These are phyloP conservation scores for Pterostichus madidus DNA, from an alignment of 2,888 invertebrate genomes.

Conservation along the genomic window DNA sequence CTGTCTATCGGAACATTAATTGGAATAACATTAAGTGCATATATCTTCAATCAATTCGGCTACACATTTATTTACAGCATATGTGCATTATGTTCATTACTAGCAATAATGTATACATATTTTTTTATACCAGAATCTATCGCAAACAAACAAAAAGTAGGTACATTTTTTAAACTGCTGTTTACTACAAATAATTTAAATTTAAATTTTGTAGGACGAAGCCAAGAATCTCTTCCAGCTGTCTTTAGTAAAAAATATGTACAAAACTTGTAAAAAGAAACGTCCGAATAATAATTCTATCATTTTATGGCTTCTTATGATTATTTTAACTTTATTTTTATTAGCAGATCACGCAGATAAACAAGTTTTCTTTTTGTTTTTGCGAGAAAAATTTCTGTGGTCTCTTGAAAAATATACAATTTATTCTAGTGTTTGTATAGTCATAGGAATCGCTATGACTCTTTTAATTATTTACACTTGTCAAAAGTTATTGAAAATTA, in stretches of 20 bases:
- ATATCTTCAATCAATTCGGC: conserved; percentile 79
- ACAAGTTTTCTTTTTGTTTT: conserved; percentile 81
- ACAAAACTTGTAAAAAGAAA: conserved; percentile 79
- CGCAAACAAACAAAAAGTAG: neutral
- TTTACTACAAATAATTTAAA: too few species aligned
- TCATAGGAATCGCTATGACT: conserved; percentile 80
- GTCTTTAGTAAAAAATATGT: conserved; percentile 79
- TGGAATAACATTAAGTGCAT: conserved; percentile 82
- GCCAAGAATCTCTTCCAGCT: neutral
- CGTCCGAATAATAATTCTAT: conserved; percentile 80
- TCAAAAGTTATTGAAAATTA: conserved; percentile 77
- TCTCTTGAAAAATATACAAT: conserved; percentile 81
- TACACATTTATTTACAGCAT: conserved; percentile 72
- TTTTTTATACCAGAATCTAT: conserved; percentile 56
- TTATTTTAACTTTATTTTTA: conserved; percentile 74
- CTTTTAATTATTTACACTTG: conserved; percentile 80
- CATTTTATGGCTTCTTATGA: conserved; percentile 78
- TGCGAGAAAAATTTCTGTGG: conserved; percentile 84
- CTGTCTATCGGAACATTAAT: conserved; percentile 82
- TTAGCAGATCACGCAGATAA: conserved; percentile 77
- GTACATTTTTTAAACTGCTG: neutral
- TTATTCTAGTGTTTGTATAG: conserved; percentile 79
- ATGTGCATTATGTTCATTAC: conserved; percentile 25
- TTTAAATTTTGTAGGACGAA: neutral
- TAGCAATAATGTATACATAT: conserved; percentile 41